Conservation (phyloP, 1,140 invertebrate genomes). For the Lycorma delicatula region DNA sequence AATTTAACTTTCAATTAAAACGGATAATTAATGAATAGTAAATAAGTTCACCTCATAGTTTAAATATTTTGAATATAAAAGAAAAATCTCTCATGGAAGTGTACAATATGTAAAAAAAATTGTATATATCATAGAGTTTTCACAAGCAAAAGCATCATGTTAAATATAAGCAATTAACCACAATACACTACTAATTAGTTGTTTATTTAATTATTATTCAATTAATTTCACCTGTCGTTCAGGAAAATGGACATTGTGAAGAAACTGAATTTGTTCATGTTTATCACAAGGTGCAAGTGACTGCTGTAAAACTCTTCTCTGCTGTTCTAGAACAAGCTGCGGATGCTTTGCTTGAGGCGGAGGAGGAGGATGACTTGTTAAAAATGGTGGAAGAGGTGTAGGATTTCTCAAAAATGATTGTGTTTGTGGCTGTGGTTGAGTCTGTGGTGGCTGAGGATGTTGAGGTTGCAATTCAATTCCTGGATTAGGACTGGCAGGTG, state of each 20-base stretch:
- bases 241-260: constrained; percentile 45
- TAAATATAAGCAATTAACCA: no score
- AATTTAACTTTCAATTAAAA: no score
- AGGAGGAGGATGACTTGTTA: background rate
- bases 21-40: no score
- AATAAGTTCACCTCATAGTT: no score
- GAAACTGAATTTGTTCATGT: constrained; percentile 41
- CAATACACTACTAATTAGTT: no score
- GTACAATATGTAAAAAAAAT: no score
- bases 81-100: no score
- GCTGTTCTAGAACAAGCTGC: constrained; percentile 6
- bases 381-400: background rate
- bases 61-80: no score
- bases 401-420: background rate
- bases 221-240: constrained; percentile 32
- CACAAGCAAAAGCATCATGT: no score
- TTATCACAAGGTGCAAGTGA: constrained; percentile 28
- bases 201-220: no score
- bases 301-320: constrained; percentile 2
- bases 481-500: constrained; percentile 8
- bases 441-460: background rate
- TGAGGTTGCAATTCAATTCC: background rate
- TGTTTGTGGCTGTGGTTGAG: background rate
- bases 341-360: constrained; percentile 7
- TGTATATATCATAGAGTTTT: no score